Conservation (phyloP, 2,797 vertebrate species). For the Clarias pachynema region DNA sequence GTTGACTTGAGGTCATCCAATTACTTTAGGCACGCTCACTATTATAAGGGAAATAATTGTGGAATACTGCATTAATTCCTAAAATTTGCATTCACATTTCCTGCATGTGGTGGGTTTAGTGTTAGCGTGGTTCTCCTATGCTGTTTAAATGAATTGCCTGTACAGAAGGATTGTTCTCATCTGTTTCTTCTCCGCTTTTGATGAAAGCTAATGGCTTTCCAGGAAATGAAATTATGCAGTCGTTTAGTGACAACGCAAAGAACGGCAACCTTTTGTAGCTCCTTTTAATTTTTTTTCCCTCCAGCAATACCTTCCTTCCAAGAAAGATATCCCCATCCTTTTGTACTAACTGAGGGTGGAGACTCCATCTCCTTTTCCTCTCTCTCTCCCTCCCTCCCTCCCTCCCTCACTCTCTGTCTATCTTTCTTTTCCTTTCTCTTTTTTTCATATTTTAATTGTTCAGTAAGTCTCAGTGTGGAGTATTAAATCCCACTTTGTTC, state of each 20-base stretch:
- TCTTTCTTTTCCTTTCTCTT: not conserved
- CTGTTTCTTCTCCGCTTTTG: constrained; percentile 75
- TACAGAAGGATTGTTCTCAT: constrained; percentile 71
- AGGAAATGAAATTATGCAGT: constrained; percentile 77
- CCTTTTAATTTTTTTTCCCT: not conserved
- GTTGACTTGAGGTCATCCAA: constrained; percentile 46
- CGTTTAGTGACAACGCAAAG: constrained; percentile 72
- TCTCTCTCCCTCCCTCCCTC: constrained; percentile 6
- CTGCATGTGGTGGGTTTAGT: constrained; percentile 37
- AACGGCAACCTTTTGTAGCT: constrained; percentile 56
- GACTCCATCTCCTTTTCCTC: not conserved
- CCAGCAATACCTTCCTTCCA: constrained; percentile 12
- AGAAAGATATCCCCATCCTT: not conserved
- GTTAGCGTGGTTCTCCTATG: constrained; percentile 42
- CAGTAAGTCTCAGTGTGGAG: constrained; percentile 62
- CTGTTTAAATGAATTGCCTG: constrained; percentile 69
- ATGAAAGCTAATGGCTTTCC: constrained; percentile 76
- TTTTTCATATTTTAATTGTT: constrained; percentile 60
- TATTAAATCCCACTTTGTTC: constrained; percentile 58
- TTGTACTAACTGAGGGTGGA: not conserved
- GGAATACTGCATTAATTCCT: constrained; percentile 49
- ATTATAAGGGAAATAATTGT: constrained; percentile 38
- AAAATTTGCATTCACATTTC: constrained; percentile 50
- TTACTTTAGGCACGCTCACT: constrained; percentile 21
- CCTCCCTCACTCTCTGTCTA: constrained; percentile 33